These are phyloP conservation scores for Anarsia innoxiella DNA, from an alignment of 2,888 invertebrate species.

Conservation along the genomic window DNA sequence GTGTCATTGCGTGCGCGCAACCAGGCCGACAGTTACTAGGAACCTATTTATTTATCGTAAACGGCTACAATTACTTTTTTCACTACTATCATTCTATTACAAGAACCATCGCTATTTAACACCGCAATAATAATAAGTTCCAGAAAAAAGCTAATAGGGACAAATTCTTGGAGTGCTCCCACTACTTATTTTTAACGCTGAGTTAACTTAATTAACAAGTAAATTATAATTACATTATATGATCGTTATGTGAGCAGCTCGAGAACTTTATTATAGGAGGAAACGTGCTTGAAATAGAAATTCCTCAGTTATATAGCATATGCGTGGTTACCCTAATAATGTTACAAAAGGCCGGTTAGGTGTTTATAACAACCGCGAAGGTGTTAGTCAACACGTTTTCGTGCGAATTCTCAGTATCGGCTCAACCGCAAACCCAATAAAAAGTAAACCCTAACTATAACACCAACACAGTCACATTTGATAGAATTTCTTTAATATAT, in stretches of 20 bases:
- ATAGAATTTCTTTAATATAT: too few relatives aligned
- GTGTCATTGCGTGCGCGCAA: slow-evolving; percentile 32
- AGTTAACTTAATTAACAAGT: slow-evolving; percentile 12
- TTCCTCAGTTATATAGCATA: too few relatives aligned
- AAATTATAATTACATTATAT: slow-evolving; percentile 9
- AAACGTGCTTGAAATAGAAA: slow-evolving; percentile 12
- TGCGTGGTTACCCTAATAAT: too few relatives aligned
- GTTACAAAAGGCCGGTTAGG: too few relatives aligned
- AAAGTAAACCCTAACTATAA: too few relatives aligned
- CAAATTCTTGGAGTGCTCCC: slow-evolving; percentile 18
- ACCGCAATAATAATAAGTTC: slow-evolving; percentile 21
- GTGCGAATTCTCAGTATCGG: neutral
- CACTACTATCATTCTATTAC: slow-evolving; percentile 24
- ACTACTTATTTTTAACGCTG: slow-evolving; percentile 11
- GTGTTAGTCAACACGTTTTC: slow-evolving; percentile 5
- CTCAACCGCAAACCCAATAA: neutral
- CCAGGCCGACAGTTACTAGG: slow-evolving; percentile 2
- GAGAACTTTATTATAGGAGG: slow-evolving; percentile 4
- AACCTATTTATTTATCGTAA: slow-evolving; percentile 20
- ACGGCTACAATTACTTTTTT: slow-evolving; percentile 24
- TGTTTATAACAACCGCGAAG: slow-evolving; percentile 4
- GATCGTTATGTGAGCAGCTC: slow-evolving; percentile 7
- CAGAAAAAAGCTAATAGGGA: slow-evolving; percentile 20
- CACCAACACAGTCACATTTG: too few relatives aligned
- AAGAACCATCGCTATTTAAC: slow-evolving; percentile 20